Evolutionary conservation across 64 coral and sea anemone species (phyloP), one percentile per base, ranked within the genome.

Genomic region (Hydrozoanthus tunicans): DNA sequence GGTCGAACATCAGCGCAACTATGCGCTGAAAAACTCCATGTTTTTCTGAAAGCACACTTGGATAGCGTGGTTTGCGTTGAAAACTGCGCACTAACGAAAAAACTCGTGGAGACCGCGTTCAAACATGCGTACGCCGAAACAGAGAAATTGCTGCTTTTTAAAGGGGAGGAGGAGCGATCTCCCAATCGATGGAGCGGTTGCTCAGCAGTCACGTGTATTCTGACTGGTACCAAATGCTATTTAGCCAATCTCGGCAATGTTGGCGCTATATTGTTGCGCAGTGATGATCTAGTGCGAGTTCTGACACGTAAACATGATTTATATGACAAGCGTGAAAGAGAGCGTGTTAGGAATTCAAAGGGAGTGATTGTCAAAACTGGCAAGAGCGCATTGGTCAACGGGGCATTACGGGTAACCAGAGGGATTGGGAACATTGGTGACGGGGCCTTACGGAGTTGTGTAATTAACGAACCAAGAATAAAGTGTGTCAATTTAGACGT

Each of bases 391-490:
- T 85, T 99, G 6, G 69, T 99, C 43, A 99, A 99, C 26, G 97
- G 97, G 73, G 94, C 92, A 6, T 77, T 99, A 4, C 77, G 91
- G 10, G 89, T 92, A 5, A 99, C 97, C 51, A 79, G 97, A 51
- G 97, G 97, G 43, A 77, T 99, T 73, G 97, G 97, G 70, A 99
- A 93, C 92, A 95, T 95, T n/a, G 97, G 97, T 27, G 97, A 96
- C 56, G 85, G 71, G 74, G 64, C 68, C 65, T 86, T 99, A 52
- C 91, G 93, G 56, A 90, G 78, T n/a, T 99, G 94, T 67, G 76
- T 99, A 58, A 99, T 99, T 52, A 99, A 95, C 77, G 94, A 95
- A 6, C 97, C 97, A 17, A 92, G 80, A 52, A 77, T 96, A 14
- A 93, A 83, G 52, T 71, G 10, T 56, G 76, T 86, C n/a, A 25